These are phyloP conservation scores for Metridium senile DNA, from an alignment of 92 coral and sea anemone genomes.

Conservation along the genomic window DNA sequence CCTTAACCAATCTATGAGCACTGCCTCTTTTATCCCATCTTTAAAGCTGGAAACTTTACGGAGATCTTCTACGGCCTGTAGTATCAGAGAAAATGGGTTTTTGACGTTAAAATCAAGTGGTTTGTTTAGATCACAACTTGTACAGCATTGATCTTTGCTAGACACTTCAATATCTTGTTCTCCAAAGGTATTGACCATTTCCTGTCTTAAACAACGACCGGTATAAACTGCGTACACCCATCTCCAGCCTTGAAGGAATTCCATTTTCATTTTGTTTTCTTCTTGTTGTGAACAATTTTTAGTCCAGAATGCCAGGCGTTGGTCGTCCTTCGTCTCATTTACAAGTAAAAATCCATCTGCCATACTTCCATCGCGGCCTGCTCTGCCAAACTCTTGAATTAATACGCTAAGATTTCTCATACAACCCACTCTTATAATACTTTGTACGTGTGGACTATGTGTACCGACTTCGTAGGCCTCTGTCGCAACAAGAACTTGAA, in stretches of 20 bases:
- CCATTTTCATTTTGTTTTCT: background rate
- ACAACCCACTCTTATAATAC: conserved; percentile 46
- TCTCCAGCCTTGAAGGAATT: conserved; percentile 45
- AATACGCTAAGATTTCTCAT: conserved; percentile 57
- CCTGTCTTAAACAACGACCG: conserved; percentile 44
- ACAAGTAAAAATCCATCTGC: conserved; percentile 41
- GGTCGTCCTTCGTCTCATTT: conserved; percentile 57
- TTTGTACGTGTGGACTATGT: conserved; percentile 64
- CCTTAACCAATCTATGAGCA: conserved; percentile 47
- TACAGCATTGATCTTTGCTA: conserved; percentile 45
- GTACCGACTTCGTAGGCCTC: conserved; percentile 63
- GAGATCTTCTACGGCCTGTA: conserved; percentile 42
- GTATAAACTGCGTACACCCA: conserved; percentile 49
- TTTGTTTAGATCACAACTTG: conserved; percentile 47
- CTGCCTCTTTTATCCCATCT: conserved; percentile 47
- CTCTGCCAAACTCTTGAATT: conserved; percentile 63
- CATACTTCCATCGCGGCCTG: conserved; percentile 46
- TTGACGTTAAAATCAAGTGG: conserved; percentile 37
- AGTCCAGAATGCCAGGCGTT: conserved; percentile 48
- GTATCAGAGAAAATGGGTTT: conserved; percentile 29
- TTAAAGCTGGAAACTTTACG: background rate
- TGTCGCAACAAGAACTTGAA: conserved; percentile 60
- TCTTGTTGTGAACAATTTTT: conserved; percentile 14
- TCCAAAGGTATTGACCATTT: conserved; percentile 31
- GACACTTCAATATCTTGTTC: conserved; percentile 29